Evolutionary conservation across 2,888 invertebrate species (phyloP).

Genomic region (Drosophila conformis): DNA sequence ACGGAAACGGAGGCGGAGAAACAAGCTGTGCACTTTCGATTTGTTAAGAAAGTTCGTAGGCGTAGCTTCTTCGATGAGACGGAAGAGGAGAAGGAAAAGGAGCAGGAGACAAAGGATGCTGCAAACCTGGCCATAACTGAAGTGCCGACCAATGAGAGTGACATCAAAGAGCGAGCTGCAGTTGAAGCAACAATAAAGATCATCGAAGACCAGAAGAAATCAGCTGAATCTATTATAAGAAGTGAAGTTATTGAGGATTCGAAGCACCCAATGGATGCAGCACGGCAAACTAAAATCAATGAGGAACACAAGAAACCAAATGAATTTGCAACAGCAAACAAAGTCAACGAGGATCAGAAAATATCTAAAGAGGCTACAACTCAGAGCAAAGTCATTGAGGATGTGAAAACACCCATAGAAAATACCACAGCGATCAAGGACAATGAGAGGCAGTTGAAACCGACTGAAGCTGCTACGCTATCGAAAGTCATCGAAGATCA

Average conservation of each 20-base stretch:
- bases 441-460: background rate
- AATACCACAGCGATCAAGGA: background rate
- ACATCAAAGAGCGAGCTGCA: background rate
- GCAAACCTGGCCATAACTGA: background rate
- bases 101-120: constrained; percentile 3
- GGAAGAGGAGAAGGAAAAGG: constrained; percentile 61
- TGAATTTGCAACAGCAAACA: background rate
- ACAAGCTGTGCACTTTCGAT: constrained; percentile 77
- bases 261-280: background rate
- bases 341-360: background rate
- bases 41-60: constrained; percentile 82
- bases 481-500: background rate
- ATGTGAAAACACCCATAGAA: background rate
- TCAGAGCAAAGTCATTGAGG: background rate
- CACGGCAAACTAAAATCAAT: background rate
- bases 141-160: background rate
- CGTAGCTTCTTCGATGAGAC: constrained; percentile 81
- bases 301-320: background rate
- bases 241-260: background rate
- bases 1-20: background rate
- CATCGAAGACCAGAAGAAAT: background rate
- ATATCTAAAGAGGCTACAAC: background rate
- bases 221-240: background rate
- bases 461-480: background rate
- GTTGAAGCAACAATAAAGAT: background rate